Evolutionary conservation across 1,140 invertebrate genomes (phyloP), one percentile per base, ranked within the genome.

Genomic region (Druon quercuslanigerum): DNA sequence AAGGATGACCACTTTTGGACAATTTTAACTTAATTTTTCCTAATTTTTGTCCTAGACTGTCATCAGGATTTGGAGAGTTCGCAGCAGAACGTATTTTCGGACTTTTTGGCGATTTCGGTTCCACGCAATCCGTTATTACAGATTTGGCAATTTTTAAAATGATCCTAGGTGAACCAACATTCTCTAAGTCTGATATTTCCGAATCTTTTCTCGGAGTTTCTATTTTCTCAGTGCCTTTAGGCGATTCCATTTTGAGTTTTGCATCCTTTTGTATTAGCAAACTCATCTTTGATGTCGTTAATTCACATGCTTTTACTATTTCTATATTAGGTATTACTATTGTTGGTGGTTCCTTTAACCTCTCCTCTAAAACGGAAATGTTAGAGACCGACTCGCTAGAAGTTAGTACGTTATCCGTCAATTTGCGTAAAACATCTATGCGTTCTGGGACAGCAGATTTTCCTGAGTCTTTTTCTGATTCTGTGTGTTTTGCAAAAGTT

Each of bases 91-190:
- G 84, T n/a, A 92, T 89, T 82, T 92, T 92, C 0, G 91, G 90
- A 74, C 91, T 92, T 57, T 91, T 92, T 0, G 91, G 91, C n/a
- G 90, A 91, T 51, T 88, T 85, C 0, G 89, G 91, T 51, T 92
- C 91, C 0, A 84, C 83, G 14, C 91, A 92, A 17, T 91, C 90
- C 3, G 91, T 79, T n/a, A 92, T 87, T 6, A 90, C 91, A 8
- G 91, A 92, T 77, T 92, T 92, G 0, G 90, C 90, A 46, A 92
- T 92, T 79, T 92, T 92, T 12, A 92, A 75, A 51, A 92, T 92
- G 19, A 92, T 92, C 40, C 90, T 79, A 7, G 90, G 91, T 12
- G 91, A 91, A 1, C 90, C 89, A 16, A 90, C 84, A 50, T 90
- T 91, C n/a, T 92, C 91, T 7, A 81, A 79, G 51, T 89, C 88